Evolutionary conservation across 2,113 vertebrate species (phyloP).

Genomic region (human (Homo sapiens)): DNA sequence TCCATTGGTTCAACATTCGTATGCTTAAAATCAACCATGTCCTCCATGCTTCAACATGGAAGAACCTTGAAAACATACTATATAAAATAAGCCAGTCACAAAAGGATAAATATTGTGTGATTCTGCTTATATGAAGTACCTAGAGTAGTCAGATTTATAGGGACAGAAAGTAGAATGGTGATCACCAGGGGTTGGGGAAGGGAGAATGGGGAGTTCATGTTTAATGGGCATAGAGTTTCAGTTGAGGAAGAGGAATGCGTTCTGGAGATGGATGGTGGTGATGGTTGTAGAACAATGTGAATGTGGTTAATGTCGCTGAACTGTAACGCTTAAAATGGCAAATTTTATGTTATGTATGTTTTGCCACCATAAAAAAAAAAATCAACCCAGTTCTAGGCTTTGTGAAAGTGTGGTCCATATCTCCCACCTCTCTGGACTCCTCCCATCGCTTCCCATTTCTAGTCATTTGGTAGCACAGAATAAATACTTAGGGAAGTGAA

Average conservation of each 20-base stretch:
- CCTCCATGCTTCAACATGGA: background rate
- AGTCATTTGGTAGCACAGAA: background rate
- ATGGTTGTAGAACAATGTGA: background rate
- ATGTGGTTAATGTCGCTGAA: background rate
- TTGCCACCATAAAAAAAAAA: background rate
- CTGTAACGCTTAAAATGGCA: background rate
- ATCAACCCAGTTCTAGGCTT: background rate
- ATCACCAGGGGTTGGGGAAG: background rate
- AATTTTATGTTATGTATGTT: background rate
- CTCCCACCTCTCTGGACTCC: background rate
- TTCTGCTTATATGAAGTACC: background rate
- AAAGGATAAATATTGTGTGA: background rate
- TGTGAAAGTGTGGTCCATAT: fast-evolving
- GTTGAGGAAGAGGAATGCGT: background rate
- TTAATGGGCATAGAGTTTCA: background rate
- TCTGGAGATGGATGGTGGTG: background rate
- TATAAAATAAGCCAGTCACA: background rate
- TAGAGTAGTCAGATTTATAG: background rate
- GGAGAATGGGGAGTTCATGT: background rate
- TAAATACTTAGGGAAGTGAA: background rate
- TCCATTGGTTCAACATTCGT: background rate
- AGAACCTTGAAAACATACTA: background rate
- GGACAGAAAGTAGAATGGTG: background rate
- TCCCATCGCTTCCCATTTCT: background rate
- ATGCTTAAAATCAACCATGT: background rate